phyloP scores from a whole-genome alignment of 2,113 vertebrate species.

The Sapajus apella region DNA sequence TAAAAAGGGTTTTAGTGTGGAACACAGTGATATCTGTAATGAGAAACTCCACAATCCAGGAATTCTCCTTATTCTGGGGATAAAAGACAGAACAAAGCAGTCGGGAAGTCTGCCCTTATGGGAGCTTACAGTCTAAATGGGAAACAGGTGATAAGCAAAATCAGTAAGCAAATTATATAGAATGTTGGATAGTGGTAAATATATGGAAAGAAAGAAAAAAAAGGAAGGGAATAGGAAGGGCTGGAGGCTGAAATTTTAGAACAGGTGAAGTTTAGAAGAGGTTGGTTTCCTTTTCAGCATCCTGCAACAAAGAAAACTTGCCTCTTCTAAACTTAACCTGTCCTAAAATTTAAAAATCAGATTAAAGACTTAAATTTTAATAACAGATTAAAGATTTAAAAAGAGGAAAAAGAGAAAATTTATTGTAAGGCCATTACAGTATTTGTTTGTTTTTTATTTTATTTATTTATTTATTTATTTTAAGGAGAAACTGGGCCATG shows the following conservation, averaged over 20 bases:
- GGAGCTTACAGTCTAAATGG: background rate
- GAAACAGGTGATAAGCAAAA: background rate
- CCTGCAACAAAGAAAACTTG: background rate
- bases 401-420: background rate
- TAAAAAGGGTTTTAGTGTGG: background rate
- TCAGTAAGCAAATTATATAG: background rate
- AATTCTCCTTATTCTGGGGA: background rate
- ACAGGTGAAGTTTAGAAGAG: background rate
- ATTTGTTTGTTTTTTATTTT: background rate
- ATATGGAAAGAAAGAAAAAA: background rate
- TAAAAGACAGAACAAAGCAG: background rate
- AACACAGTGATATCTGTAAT: background rate
- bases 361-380: background rate
- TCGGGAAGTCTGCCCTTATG: background rate
- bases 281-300: background rate
- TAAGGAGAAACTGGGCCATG: background rate
- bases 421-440: background rate
- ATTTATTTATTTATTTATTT: no score
- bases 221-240: background rate
- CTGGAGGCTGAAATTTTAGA: background rate
- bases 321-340: no score
- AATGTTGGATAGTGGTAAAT: background rate
- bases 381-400: background rate
- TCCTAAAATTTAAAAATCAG: no score
- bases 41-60: background rate